Base-by-base conservation (phyloP, 2,888 invertebrate genomes). In the Mesorhabditis belari region DNA sequence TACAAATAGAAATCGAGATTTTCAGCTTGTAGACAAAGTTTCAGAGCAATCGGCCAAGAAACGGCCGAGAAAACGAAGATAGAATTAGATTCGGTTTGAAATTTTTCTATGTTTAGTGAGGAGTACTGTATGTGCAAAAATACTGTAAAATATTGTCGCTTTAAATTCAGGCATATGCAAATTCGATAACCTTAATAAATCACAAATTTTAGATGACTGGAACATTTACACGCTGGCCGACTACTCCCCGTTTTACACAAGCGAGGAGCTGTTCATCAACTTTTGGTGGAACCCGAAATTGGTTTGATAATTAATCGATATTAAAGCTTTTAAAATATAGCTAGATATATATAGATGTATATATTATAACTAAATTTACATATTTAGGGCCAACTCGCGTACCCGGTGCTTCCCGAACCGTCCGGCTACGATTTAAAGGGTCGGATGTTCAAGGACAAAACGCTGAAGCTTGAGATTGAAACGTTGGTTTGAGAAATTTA, bases 211-310 rank as follows among this genome's bases (percentile, higher is more conserved):
- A 35, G 94, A 98, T 81, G 95, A 96, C 81, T 98, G 98, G 96
- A 98, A 98, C 81, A 91, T 92, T 82, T 93, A 92, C 81, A 94
- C 94, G 0, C 87, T 94, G 57, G 95, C 94, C 0, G 86, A 88
- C 17, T 98, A 89, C 82, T 86, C 88, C 59, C 98, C 96, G 0
- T 96, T 88, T 82, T 85, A 94, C 61, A 86, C 88, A 0, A 88
- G 88, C 79, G 88, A 90, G 69, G 80, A 77, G 86, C 64, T 69
- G 19, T 79, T 77, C 57, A 73, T 78, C 59, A 69, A 79, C 62
- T 80, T 77, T 60, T 78, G 77, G 76, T 80, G 77, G 77, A 67
- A 64, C 26, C 68, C 69, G 12, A 62, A 26, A 0, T 12, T 49
- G 12, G 58, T 58, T 9, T n/a, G 44, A 9, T 9, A 44, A 44